Evolutionary conservation across 2,113 vertebrate species (phyloP).

Genomic region (Acrocephalus kingi): DNA sequence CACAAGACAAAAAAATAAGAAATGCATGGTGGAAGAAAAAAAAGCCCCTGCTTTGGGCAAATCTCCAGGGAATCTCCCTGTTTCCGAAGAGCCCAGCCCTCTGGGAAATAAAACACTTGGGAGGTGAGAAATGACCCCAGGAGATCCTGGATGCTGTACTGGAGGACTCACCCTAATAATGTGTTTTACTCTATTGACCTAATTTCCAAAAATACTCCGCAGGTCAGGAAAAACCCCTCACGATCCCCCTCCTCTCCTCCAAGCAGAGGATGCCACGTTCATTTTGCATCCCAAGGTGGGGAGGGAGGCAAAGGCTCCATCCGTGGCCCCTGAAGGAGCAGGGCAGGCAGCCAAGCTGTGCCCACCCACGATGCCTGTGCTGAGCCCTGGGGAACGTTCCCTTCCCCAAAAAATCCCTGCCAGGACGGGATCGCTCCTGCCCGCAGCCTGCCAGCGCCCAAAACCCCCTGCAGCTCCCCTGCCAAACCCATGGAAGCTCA

Average conservation of each 20-base stretch:
- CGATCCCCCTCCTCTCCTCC: neutral
- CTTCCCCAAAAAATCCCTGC: neutral
- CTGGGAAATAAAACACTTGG: neutral
- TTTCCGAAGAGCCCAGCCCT: neutral
- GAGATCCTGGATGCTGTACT: neutral
- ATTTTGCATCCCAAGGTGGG: neutral
- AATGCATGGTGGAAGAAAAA: neutral
- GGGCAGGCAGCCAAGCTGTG: neutral
- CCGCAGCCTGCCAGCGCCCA: rapidly evolving
- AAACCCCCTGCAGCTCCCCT: rapidly evolving
- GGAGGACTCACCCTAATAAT: neutral
- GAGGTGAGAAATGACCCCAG: neutral
- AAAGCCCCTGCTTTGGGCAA: neutral
- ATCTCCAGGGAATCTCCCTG: neutral
- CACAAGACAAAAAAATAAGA: neutral
- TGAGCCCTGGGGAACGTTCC: neutral
- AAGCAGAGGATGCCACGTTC: no score
- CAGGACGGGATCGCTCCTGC: neutral
- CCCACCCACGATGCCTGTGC: neutral
- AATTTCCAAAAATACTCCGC: neutral
- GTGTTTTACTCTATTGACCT: neutral
- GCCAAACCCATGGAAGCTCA: neutral
- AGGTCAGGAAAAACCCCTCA: neutral
- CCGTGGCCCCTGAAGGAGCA: neutral
- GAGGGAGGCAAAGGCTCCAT: neutral